Evolutionary conservation across 2,888 invertebrate genomes (phyloP).

Genomic region (Anorthoa munda): DNA sequence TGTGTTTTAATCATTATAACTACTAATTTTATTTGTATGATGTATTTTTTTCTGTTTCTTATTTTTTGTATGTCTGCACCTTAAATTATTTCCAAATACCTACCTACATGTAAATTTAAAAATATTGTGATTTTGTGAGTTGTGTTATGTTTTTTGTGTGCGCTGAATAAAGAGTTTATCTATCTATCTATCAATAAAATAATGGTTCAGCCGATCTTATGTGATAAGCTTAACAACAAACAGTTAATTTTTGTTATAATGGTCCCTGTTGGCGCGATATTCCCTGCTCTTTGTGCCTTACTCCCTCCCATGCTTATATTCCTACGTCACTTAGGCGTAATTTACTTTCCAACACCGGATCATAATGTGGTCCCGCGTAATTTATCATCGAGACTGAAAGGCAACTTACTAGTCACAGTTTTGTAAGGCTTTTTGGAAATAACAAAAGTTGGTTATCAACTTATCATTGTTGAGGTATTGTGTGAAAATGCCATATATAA

Average conservation of each 20-base stretch:
- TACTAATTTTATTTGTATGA: too few relatives aligned
- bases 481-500: slow-evolving; percentile 4
- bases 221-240: not conserved
- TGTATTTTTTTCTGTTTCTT: too few relatives aligned
- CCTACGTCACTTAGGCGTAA: slow-evolving; percentile 49
- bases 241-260: not conserved
- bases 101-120: too few relatives aligned
- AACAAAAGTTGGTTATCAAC: slow-evolving; percentile 13
- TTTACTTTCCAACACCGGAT: slow-evolving; percentile 47
- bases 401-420: slow-evolving; percentile 26
- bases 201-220: not conserved
- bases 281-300: not conserved
- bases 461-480: slow-evolving; percentile 24
- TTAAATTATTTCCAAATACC: too few relatives aligned
- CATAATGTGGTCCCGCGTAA: slow-evolving; percentile 45
- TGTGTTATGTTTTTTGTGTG: too few relatives aligned
- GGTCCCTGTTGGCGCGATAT: not conserved
- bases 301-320: slow-evolving; percentile 3
- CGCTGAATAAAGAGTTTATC: too few relatives aligned
- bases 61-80: too few relatives aligned
- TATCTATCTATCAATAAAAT: too few relatives aligned
- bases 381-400: slow-evolving; percentile 57
- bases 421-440: slow-evolving; percentile 27
- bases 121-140: too few relatives aligned
- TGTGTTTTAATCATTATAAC: too few relatives aligned